Base-by-base conservation (phyloP, 1,140 invertebrate genomes). In the Theocolax elegans region DNA sequence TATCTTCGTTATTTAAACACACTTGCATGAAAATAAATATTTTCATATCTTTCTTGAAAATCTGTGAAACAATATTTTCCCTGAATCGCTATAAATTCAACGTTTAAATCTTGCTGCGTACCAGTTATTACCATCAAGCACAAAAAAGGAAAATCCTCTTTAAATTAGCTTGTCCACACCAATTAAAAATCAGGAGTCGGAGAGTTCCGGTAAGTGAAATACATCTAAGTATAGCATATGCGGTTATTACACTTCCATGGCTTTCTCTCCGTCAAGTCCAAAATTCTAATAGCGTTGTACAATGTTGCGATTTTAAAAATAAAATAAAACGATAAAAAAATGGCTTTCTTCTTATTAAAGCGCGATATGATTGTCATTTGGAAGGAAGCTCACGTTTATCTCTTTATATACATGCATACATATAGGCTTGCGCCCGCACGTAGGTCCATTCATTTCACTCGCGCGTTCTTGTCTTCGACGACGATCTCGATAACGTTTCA, bases 311-410 rank as follows among this genome's bases (percentile, higher is more conserved):
- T 8, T 51, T 35, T 13, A 29, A 35, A 35, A 48, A 66, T 31
- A 35, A 56, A 29, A 42, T 21, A 38, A 38, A 53, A 17, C 1
- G 38, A 12, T 3, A n/a, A 48, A 31, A 25, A 15, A 12, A 53
- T n/a, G 9, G n/a, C 53, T 58, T 67, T 67, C 53, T 29, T 58
- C 19, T 51, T 35, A 0, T 7, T 7, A 21, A 10, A 3, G 15
- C 44, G 25, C 27, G n/a, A 42, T 49, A 27, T 35, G 35, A 67
- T 67, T 67, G 65, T 67, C 54, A 59, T 59, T 67, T 31, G 13
- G 2, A 8, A 31, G 17, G n/a, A 40, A 31, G 19, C 1, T n/a
- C n/a, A n/a, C n/a, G n/a, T n/a, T n/a, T n/a, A n/a, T n/a, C n/a
- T n/a, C n/a, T n/a, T n/a, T n/a, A n/a, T n/a, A n/a, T n/a, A n/a